Evolutionary conservation across 2,797 vertebrate species (phyloP), one percentile per base, ranked within the genome.

Genomic region (Helicolenus hilgendorfi): DNA sequence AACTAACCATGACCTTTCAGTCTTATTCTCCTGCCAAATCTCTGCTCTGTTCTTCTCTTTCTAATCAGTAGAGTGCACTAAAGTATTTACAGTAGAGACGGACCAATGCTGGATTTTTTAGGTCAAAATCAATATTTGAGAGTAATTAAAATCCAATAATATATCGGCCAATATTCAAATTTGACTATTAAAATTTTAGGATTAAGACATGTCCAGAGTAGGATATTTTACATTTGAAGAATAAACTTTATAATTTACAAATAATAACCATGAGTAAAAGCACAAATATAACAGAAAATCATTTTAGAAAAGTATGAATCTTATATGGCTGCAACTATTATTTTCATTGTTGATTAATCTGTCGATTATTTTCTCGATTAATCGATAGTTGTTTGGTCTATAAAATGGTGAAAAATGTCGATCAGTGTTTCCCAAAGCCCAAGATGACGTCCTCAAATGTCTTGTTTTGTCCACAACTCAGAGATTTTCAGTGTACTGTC

Each of bases 1-100:
- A 68, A 84, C 79, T 62, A 84, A 71, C 79, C 35, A 11, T 87
- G 91, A 91, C 93, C 88, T 92, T 83, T 71, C 36, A 11, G 55
- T 56, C 29, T 49, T 77, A 68, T 60, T 38, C 76, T 59, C 20
- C 73, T 63, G 26, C 26, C 59, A 65, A 67, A 45, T 77, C 77
- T 81, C 45, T 70, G 72, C 73, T 80, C 63, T 75, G 53, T 64
- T 69, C 29, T 77, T 78, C 82, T 81, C 31, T 59, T 60, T 63
- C 77, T 69, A 63, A 88, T 86, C 89, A 70, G 59, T 60, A 11
- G 70, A 60, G 24, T 58, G 68, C 4, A 22, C 24, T 53, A 27
- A 20, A 35, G 59, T 45, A 62, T 84, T 85, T 69, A 60, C 38
- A 58, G 26, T 22, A 55, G 41, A 85, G 45, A n/a, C 22, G 11